Percentiles rank a stretch among this genome's conserved stretches.
These are phyloP conservation scores for Megalops atlanticus DNA, from an alignment of 2,113 vertebrate species.

Conservation along the genomic window DNA sequence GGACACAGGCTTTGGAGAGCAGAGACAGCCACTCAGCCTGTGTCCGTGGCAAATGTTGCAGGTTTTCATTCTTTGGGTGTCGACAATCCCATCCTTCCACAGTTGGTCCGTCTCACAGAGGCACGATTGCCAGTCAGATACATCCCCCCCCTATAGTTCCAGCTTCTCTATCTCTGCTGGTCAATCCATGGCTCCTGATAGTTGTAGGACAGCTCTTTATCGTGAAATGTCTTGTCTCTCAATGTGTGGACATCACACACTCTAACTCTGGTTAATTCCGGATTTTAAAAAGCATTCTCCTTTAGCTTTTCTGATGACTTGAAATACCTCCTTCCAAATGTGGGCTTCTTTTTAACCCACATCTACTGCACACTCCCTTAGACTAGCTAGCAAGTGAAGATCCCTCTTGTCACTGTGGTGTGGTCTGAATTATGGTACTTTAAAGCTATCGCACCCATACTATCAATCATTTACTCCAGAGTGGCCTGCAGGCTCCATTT, in stretches of 20 bases:
- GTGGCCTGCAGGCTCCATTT: too few relatives aligned
- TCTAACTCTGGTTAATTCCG: too few relatives aligned
- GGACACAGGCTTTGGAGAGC: background rate
- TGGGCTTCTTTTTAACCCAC: too few relatives aligned
- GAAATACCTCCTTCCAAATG: too few relatives aligned
- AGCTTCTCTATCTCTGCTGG: background rate
- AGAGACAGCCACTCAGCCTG: background rate
- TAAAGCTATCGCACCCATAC: too few relatives aligned
- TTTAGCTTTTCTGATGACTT: too few relatives aligned
- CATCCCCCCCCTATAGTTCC: slow-evolving; percentile 4
- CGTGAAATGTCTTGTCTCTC: background rate
- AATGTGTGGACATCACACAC: background rate
- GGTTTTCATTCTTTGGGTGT: background rate
- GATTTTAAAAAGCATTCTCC: too few relatives aligned
- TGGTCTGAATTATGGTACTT: background rate
- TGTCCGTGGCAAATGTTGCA: slow-evolving; percentile 4
- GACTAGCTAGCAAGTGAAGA: too few relatives aligned
- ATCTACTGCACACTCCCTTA: too few relatives aligned
- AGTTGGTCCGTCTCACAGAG: background rate
- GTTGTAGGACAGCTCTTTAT: slow-evolving; percentile 1
- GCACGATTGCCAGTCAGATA: slow-evolving; percentile 9
- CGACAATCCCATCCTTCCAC: background rate
- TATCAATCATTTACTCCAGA: too few relatives aligned
- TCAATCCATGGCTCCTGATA: background rate
- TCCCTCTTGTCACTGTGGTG: too few relatives aligned